phyloP scores from a whole-genome alignment of 1,140 invertebrate genomes.

The Heterodera schachtii region DNA sequence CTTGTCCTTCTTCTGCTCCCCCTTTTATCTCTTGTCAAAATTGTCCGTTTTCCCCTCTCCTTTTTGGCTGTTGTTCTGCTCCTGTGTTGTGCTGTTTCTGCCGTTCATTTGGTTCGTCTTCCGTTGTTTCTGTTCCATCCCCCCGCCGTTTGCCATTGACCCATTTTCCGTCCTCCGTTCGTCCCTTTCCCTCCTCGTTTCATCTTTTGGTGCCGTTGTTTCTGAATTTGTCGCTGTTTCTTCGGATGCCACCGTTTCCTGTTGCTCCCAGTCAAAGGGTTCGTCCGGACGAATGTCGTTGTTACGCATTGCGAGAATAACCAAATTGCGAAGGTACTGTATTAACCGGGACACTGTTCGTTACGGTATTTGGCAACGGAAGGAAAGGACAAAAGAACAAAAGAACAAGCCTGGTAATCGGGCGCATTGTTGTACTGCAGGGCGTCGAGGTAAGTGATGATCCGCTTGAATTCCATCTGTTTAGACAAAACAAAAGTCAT shows the following conservation, averaged over 20 bases:
- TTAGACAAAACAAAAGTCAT: background rate
- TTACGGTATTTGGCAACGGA: too few relatives aligned
- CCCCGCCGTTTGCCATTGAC: background rate
- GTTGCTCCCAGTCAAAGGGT: slow-evolving; percentile 45
- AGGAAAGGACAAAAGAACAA: too few relatives aligned
- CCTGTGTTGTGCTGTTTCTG: too few relatives aligned
- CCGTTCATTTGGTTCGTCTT: background rate
- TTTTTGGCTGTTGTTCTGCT: too few relatives aligned
- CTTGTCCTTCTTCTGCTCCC: too few relatives aligned
- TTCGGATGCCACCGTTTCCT: slow-evolving; percentile 12
- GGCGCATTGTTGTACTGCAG: slow-evolving; percentile 36
- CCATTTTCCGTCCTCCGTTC: slow-evolving; percentile 6
- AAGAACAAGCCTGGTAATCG: slow-evolving; percentile 23
- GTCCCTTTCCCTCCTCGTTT: background rate
- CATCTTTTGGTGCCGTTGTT: slow-evolving; percentile 1
- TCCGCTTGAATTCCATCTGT: slow-evolving; percentile 38
- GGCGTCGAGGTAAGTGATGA: slow-evolving; percentile 36
- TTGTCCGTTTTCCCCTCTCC: too few relatives aligned
- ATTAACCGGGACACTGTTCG: background rate
- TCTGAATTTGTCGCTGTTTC: background rate
- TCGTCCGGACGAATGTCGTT: slow-evolving; percentile 43
- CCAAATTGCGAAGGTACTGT: slow-evolving; percentile 31
- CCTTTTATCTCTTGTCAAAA: too few relatives aligned
- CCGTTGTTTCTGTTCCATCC: background rate
- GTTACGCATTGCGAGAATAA: slow-evolving; percentile 38